Conservation (phyloP, 2,113 vertebrate species). For the Larimichthys polyactis region DNA sequence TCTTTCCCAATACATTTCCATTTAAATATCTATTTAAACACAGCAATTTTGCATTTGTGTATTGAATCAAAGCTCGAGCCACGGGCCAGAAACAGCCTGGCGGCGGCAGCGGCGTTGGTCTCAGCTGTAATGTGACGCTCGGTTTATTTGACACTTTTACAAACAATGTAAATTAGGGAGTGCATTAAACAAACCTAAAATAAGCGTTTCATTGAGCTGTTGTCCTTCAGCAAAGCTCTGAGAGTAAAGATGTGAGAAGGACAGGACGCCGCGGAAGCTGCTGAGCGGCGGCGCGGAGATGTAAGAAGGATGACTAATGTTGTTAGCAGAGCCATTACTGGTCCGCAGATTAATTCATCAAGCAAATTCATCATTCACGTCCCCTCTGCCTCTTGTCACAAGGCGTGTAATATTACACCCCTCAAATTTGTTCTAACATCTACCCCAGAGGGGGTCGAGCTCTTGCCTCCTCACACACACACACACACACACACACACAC, state of each 20-base stretch:
- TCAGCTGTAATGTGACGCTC: constrained; percentile 51
- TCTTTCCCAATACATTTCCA: constrained; percentile 82
- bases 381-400: constrained; percentile 79
- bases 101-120: constrained; percentile 18
- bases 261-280: constrained; percentile 25
- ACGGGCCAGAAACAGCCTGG: constrained; percentile 29
- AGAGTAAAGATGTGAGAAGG: not conserved
- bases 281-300: constrained; percentile 59
- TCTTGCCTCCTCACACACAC: constrained; percentile 30
- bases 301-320: constrained; percentile 79
- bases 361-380: constrained; percentile 80
- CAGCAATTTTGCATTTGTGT: constrained; percentile 73
- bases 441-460: constrained; percentile 74
- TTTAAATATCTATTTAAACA: constrained; percentile 82
- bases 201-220: too few relatives aligned
- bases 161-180: constrained; percentile 30
- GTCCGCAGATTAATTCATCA: constrained; percentile 85
- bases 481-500: constrained; percentile 40
- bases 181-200: constrained; percentile 5
- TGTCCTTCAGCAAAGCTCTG: too few relatives aligned
- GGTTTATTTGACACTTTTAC: constrained; percentile 54
- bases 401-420: constrained; percentile 87
- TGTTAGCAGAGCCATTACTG: constrained; percentile 82
- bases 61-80: constrained; percentile 58
- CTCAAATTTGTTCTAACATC: constrained; percentile 88